These are phyloP conservation scores for Eretmochelys imbricata DNA, from an alignment of 2,113 vertebrate species.

Conservation along the genomic window DNA sequence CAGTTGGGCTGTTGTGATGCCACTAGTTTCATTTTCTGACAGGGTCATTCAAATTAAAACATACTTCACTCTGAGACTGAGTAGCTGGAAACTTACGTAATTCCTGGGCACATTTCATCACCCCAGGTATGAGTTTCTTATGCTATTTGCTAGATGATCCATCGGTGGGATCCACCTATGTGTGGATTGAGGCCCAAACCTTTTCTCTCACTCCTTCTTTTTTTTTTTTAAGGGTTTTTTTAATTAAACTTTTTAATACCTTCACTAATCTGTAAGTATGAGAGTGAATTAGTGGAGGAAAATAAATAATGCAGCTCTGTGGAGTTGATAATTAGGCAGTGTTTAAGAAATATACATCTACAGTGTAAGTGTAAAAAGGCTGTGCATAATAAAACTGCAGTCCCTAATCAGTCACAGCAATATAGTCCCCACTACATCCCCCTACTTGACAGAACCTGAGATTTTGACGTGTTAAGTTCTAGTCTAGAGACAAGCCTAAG, in stretches of 20 bases:
- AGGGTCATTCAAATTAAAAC: not conserved
- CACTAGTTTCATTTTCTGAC: not conserved
- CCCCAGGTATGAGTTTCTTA: no score
- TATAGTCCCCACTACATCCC: no score
- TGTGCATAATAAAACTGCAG: not conserved
- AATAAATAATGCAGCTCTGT: not conserved
- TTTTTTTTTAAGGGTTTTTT: not conserved
- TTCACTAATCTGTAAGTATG: not conserved
- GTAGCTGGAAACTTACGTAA: not conserved
- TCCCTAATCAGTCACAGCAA: not conserved
- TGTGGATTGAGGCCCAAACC: not conserved
- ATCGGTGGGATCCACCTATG: rapidly evolving
- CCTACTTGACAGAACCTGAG: not conserved
- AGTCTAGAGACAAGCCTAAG: not conserved
- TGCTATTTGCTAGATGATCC: not conserved
- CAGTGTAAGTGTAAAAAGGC: not conserved
- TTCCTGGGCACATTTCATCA: not conserved
- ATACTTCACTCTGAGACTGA: not conserved
- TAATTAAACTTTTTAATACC: no score
- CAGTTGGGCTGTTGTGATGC: not conserved
- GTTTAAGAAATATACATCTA: not conserved
- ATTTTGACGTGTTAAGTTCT: not conserved
- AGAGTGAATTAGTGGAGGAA: not conserved
- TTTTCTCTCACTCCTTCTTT: not conserved
- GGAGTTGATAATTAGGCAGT: not conserved